Percentiles rank a stretch among this genome's conserved stretches.
phyloP scores from a whole-genome alignment of 2,888 invertebrate species.

The Ophraella communa region DNA sequence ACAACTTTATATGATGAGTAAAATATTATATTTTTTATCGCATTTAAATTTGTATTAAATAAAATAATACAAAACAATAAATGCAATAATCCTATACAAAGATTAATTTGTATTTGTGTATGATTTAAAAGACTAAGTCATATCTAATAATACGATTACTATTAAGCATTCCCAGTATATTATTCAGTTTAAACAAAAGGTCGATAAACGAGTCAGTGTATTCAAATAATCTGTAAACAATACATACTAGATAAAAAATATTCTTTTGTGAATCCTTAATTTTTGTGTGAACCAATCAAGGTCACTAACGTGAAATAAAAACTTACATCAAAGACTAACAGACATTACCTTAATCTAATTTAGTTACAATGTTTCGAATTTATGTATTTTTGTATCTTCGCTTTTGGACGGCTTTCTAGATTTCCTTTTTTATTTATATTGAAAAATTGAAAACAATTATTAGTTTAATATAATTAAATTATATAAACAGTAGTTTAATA shows the following conservation, averaged over 20 bases:
- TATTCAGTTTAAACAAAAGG: neutral
- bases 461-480: neutral
- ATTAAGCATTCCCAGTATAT: neutral
- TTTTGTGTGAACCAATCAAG: constrained; percentile 17
- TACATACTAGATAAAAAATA: no score
- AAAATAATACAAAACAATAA: no score
- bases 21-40: no score
- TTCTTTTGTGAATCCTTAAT: constrained; percentile 18
- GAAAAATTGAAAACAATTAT: neutral
- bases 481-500: no score
- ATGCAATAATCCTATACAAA: no score
- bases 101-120: no score
- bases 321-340: constrained; percentile 4
- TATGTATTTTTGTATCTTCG: constrained; percentile 1
- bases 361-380: neutral
- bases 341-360: constrained; percentile 17
- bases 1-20: no score
- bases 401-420: neutral
- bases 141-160: no score
- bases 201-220: neutral
- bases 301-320: constrained; percentile 4
- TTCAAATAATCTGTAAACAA: no score
- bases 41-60: no score
- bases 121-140: no score
- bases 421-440: neutral